Evolutionary conservation across 2,888 invertebrate species (phyloP).

Genomic region (Trachelus stipa): DNA sequence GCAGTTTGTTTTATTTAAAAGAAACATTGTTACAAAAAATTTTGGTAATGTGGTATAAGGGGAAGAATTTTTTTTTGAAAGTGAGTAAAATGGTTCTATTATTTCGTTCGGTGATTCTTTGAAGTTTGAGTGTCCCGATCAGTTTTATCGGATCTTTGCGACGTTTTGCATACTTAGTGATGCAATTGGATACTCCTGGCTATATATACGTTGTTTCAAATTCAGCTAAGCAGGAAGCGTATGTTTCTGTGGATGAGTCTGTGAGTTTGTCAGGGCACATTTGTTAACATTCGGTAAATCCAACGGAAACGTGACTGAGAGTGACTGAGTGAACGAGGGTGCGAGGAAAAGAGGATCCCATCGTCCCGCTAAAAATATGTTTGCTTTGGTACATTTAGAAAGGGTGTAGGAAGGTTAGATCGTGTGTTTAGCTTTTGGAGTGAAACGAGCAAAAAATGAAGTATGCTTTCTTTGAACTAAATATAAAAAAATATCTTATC

Average conservation of each 20-base stretch:
- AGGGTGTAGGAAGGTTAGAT: slow-evolving; percentile 1
- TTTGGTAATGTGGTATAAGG: neutral
- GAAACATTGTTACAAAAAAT: neutral
- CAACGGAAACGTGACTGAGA: slow-evolving; percentile 19
- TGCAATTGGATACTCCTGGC: neutral
- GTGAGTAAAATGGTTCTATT: neutral
- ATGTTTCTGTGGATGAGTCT: neutral
- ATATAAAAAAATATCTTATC: neutral
- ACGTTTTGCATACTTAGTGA: neutral
- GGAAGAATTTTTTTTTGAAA: neutral
- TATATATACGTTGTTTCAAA: neutral
- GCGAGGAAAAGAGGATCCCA: slow-evolving; percentile 9
- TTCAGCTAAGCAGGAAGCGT: neutral
- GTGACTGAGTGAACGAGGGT: slow-evolving; percentile 1
- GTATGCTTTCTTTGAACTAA: slow-evolving; percentile 3
- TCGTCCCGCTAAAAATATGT: slow-evolving; percentile 6
- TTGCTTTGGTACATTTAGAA: neutral
- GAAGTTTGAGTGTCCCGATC: too few species aligned
- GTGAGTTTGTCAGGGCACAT: neutral
- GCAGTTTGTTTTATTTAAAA: neutral
- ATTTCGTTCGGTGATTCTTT: too few species aligned
- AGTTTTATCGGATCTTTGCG: neutral
- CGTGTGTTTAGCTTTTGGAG: neutral
- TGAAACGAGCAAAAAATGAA: slow-evolving; percentile 1
- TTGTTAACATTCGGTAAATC: neutral